Evolutionary conservation across 2,113 vertebrate species (phyloP).

Genomic region (Chamaea fasciata): DNA sequence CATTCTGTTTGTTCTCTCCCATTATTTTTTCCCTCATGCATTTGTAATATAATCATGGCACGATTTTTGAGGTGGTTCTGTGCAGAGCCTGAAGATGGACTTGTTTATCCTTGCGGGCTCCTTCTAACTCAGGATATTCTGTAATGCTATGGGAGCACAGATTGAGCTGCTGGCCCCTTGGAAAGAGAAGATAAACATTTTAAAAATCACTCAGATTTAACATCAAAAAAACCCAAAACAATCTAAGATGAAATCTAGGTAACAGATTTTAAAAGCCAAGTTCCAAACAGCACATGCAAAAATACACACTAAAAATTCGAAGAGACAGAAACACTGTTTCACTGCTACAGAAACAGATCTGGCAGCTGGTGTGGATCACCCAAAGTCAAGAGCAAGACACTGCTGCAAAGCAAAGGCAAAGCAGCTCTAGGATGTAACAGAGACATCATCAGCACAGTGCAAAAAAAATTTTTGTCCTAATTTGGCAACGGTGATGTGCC

Average conservation of each 20-base stretch:
- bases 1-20: background rate
- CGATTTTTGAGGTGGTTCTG: background rate
- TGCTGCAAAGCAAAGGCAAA: background rate
- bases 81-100: background rate
- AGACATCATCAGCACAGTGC: background rate
- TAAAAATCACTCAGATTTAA: background rate
- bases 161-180: background rate
- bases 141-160: background rate
- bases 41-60: background rate
- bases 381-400: background rate
- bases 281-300: background rate
- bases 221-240: background rate
- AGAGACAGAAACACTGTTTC: background rate
- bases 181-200: background rate
- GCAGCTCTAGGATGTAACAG: background rate
- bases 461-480: slow-evolving; percentile 14
- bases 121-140: background rate
- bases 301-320: background rate
- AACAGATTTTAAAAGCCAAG: background rate
- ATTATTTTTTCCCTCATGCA: background rate
- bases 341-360: background rate
- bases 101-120: background rate
- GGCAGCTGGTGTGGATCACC: background rate
- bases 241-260: background rate
- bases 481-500: background rate